Conservation (phyloP, 1,140 invertebrate genomes). For the Eupeodes corollae region DNA sequence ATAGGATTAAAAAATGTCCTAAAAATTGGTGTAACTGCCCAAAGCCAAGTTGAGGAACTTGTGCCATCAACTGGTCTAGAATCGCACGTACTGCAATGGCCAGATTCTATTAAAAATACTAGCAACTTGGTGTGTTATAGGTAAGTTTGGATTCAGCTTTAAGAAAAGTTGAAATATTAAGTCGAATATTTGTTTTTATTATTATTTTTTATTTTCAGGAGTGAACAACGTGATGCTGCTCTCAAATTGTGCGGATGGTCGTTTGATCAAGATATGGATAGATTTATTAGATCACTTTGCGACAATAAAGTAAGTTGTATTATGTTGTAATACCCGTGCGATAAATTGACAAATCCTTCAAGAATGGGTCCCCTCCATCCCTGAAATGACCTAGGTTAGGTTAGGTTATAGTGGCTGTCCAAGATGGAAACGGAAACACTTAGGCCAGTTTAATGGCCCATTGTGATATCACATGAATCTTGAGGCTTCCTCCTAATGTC, state of each 20-base stretch:
- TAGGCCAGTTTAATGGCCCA: too few species aligned
- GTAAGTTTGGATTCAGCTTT: conserved; percentile 8
- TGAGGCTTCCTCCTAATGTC: too few species aligned
- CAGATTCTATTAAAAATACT: conserved; percentile 33
- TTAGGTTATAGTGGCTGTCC: too few species aligned
- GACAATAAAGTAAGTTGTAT: conserved; percentile 18
- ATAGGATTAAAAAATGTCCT: conserved; percentile 37
- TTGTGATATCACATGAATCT: too few species aligned
- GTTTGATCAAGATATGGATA: conserved; percentile 44
- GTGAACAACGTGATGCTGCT: conserved; percentile 63
- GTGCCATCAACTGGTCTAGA: conserved; percentile 30
- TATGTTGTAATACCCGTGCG: too few species aligned
- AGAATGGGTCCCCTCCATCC: too few species aligned
- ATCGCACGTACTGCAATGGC: conserved; percentile 28
- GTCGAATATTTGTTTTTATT: not conserved
- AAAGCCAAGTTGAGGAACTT: conserved; percentile 20
- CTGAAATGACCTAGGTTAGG: too few species aligned
- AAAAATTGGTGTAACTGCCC: conserved; percentile 45
- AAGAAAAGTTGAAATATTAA: too few species aligned
- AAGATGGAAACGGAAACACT: too few species aligned
- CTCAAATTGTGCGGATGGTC: conserved; percentile 81
- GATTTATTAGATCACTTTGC: conserved; percentile 24
- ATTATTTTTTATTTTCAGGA: conserved; percentile 41
- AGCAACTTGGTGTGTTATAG: conserved; percentile 23
- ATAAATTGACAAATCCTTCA: not conserved